Conservation (phyloP, 2,888 invertebrate species). For the Agrotis puta region DNA sequence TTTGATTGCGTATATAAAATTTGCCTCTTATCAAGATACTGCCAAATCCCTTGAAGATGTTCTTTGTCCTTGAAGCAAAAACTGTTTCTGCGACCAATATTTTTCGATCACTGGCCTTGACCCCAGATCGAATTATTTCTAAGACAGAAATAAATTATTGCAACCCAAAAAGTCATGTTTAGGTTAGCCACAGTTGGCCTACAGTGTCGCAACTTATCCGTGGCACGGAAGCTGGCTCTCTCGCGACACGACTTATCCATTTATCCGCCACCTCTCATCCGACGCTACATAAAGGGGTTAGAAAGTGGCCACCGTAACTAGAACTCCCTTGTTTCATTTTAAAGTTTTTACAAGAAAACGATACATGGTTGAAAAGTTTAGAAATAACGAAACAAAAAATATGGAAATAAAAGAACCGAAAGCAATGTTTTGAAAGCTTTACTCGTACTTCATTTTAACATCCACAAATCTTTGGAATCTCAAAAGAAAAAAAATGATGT, state of each 20-base stretch:
- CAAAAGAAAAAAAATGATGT: too few species aligned
- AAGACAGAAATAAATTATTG: background rate
- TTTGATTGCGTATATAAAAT: too few species aligned
- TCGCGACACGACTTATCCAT: constrained; percentile 88
- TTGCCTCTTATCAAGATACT: too few species aligned
- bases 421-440: too few species aligned
- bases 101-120: background rate
- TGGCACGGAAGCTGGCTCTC: constrained; percentile 78
- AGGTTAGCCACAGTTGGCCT: constrained; percentile 30
- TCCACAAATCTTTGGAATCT: too few species aligned
- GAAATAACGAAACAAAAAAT: background rate
- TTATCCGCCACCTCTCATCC: constrained; percentile 79
- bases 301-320: constrained; percentile 66
- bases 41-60: too few species aligned
- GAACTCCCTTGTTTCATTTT: constrained; percentile 52
- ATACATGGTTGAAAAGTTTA: background rate
- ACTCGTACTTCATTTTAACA: too few species aligned
- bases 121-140: background rate
- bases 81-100: too few species aligned
- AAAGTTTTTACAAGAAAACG: constrained; percentile 42
- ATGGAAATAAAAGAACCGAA: background rate
- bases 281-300: constrained; percentile 80
- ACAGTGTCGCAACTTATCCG: constrained; percentile 58
- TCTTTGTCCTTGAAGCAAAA: background rate
- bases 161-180: background rate